Base-by-base conservation (phyloP, 2,113 vertebrate species). In the Choloepus hoffmanni region DNA sequence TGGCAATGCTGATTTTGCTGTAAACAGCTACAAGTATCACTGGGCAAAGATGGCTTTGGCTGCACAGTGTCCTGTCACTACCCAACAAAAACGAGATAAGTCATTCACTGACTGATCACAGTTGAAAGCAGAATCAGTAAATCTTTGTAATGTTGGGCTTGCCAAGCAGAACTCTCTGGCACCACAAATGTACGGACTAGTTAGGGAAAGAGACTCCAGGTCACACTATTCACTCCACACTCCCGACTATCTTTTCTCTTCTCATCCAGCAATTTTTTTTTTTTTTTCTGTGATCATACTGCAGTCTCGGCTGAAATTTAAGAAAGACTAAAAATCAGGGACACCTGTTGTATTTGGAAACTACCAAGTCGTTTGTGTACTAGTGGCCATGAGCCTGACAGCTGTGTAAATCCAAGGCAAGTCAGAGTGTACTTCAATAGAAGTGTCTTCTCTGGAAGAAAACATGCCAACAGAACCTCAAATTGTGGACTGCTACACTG, bases 271-370 rank as follows among this genome's bases (percentile, higher is more conserved):
- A 36, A 2, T 36, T 36, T 36, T 36, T 92, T 84, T 88, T 82
- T 83, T 89, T 89, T 96, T 94, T 96, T 70, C 79, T 83, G 62
- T 94, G 83, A 55, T 74, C 79, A 55, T 93, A 93, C 74, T 97
- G 95, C 97, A 96, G 94, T 96, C 96, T 95, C 89, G 93, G 97
- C 83, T 98, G 97, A 97, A 97, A 98, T 97, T 97, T 98, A 97
- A 98, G 96, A 96, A 95, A 97, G 96, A 96, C 65, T 96, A 73
- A 83, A 97, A 97, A 89, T 95, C 96, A 87, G 21, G 85, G 53
- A 79, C 97, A 98, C 96, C 97, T 98, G 96, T 96, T 93, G 81
- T 67, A 86, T 55, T 77, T 97, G 97, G 97, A 97, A 88, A 93
- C 68, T 50, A 65, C 94, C 1, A 5, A 84, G 96, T 74, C 90